Base-by-base conservation (phyloP, 2,113 vertebrate species). In the Gavialis gangeticus region DNA sequence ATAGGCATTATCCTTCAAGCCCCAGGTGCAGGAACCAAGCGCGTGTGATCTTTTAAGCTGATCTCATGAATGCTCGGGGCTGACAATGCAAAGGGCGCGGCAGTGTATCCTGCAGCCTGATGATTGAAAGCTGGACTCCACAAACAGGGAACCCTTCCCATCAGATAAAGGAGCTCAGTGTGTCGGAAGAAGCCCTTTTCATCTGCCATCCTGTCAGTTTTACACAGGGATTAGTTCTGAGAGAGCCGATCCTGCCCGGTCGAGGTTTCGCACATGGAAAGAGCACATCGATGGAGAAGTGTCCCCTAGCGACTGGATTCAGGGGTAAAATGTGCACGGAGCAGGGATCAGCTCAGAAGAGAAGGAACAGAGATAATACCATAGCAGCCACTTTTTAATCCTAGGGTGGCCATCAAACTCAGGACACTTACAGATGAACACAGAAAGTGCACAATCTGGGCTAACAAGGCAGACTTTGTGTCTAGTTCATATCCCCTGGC, bases 161-260 rank as follows among this genome's bases (percentile, higher is more conserved):
- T 85, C 76, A 90, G 82, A 92, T 85, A 85, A 96, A 95, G 82
- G 62, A 85, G 6, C 8, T 3, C 83, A 87, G 94, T 30, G 83
- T 85, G 55, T 16, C 87, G 8, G 46, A 46, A 84, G 80, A 95
- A 90, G 94, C 81, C 57, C 86, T 27, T 87, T 91, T 91, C 83
- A 82, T 96, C 89, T 96, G 95, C 55, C 12, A 37, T 71, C 67
- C 67, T 21, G 11, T 71, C 37, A 16, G 17, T 71, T 37, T 71
- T 21, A 71, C 10, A 69, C 79, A 64, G 60, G 21, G 75, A 12
- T 55, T 82, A 87, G 58, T 81, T 73, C 77, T 85, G 82, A 82
- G 82, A 90, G 83, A 54, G 63, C 64, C 87, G 60, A 81, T 94
- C 71, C 79, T 34, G 37, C 18, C 30, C 30, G 21, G 2, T 10